phyloP scores from a whole-genome alignment of 2,113 vertebrate species.

The Heterocephalus glaber region DNA sequence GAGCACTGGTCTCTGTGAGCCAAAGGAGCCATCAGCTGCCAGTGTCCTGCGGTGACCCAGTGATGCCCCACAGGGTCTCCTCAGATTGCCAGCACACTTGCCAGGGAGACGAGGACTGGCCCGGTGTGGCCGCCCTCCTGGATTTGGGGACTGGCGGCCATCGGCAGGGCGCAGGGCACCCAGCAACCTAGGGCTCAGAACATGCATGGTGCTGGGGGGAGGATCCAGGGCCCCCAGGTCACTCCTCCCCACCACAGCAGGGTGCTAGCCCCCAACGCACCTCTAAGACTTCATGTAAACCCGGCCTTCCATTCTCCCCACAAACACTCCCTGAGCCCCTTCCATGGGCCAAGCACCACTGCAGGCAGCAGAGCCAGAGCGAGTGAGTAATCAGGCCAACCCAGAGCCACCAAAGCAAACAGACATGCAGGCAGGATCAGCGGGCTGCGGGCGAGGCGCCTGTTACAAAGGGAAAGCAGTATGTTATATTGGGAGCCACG shows the following conservation, averaged over 20 bases:
- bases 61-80: not conserved
- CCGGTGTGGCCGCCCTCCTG: too few relatives aligned
- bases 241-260: not conserved
- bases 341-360: not conserved
- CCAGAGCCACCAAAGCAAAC: not conserved
- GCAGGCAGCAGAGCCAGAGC: not conserved
- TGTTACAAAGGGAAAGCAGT: fast-evolving
- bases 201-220: not conserved
- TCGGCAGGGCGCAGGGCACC: not conserved
- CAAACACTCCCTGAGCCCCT: not conserved
- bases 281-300: not conserved
- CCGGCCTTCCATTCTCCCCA: not conserved
- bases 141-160: not conserved
- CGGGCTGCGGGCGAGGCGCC: fast-evolving
- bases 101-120: not conserved
- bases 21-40: not conserved
- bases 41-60: not conserved
- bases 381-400: not conserved
- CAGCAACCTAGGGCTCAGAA: too few relatives aligned
- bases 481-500: fast-evolving
- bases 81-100: not conserved
- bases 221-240: not conserved
- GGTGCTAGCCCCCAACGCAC: fast-evolving
- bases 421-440: not conserved
- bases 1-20: not conserved